Conservation (phyloP, 2,888 invertebrate species). For the Andrena bucephala region DNA sequence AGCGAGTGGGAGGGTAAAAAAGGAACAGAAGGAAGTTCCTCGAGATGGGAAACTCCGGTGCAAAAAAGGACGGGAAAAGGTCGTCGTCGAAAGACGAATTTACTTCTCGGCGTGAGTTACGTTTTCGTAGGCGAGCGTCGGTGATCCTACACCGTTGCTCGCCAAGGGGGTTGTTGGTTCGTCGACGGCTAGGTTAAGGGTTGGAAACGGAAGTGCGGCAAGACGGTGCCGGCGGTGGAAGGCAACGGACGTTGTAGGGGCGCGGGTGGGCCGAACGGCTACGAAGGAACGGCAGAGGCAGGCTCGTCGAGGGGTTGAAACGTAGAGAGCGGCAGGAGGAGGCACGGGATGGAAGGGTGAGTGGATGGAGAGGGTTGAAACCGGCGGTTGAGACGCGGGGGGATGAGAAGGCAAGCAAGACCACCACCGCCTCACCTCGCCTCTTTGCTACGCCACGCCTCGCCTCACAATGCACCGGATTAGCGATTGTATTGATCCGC, state of each 20-base stretch:
- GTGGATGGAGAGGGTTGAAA: slow-evolving; percentile 74
- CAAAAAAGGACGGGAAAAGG: not conserved
- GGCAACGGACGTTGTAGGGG: slow-evolving; percentile 74
- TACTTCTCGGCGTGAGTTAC: slow-evolving; percentile 62
- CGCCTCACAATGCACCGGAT: slow-evolving; percentile 85
- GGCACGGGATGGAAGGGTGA: slow-evolving; percentile 61
- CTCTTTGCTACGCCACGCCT: slow-evolving; percentile 84
- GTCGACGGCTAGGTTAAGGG: slow-evolving; percentile 77
- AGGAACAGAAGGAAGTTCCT: not conserved
- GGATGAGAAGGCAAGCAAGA: slow-evolving; percentile 80
- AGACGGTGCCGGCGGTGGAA: slow-evolving; percentile 75
- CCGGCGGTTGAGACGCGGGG: slow-evolving; percentile 75
- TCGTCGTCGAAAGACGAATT: slow-evolving; percentile 51
- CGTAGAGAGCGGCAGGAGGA: slow-evolving; percentile 68
- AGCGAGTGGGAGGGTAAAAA: not conserved
- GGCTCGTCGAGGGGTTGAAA: slow-evolving; percentile 74
- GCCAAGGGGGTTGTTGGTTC: slow-evolving; percentile 74
- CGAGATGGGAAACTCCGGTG: not conserved
- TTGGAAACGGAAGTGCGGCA: slow-evolving; percentile 81
- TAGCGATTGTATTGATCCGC: slow-evolving; percentile 85
- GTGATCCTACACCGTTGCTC: slow-evolving; percentile 68
- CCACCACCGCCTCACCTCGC: slow-evolving; percentile 81
- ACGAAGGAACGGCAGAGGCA: slow-evolving; percentile 73
- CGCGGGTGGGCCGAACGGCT: slow-evolving; percentile 72
- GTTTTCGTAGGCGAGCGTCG: slow-evolving; percentile 62